Evolutionary conservation across 2,113 vertebrate genomes (phyloP).

Genomic region (Halcyon malimbica): DNA sequence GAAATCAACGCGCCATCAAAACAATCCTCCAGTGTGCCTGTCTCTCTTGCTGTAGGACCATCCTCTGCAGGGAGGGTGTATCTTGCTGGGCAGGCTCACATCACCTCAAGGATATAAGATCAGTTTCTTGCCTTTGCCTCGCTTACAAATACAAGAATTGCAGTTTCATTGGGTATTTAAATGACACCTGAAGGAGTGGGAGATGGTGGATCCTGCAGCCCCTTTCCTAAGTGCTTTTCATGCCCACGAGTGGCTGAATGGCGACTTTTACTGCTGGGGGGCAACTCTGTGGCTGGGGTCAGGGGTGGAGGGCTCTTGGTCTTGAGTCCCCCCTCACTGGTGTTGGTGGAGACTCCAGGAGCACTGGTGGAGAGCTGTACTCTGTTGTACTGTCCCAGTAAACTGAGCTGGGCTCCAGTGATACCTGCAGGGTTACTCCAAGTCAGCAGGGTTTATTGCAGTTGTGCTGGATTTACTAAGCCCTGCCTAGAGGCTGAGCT

Average conservation of each 20-base stretch:
- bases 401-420: neutral
- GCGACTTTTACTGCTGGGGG: neutral
- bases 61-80: neutral
- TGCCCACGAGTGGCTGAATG: neutral
- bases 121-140: neutral
- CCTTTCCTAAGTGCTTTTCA: neutral
- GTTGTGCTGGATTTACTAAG: neutral
- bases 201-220: neutral
- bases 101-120: neutral
- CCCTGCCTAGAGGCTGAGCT: conserved; percentile 9
- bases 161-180: neutral
- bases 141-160: neutral
- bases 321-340: neutral
- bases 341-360: neutral
- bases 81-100: neutral
- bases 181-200: too few species aligned
- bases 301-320: rapidly evolving
- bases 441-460: neutral
- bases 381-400: neutral
- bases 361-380: neutral
- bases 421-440: neutral
- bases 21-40: neutral
- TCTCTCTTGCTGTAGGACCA: neutral
- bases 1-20: neutral
- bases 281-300: neutral